phyloP scores from a whole-genome alignment of 2,113 vertebrate genomes.

The Sarotherodon lohbergeri region DNA sequence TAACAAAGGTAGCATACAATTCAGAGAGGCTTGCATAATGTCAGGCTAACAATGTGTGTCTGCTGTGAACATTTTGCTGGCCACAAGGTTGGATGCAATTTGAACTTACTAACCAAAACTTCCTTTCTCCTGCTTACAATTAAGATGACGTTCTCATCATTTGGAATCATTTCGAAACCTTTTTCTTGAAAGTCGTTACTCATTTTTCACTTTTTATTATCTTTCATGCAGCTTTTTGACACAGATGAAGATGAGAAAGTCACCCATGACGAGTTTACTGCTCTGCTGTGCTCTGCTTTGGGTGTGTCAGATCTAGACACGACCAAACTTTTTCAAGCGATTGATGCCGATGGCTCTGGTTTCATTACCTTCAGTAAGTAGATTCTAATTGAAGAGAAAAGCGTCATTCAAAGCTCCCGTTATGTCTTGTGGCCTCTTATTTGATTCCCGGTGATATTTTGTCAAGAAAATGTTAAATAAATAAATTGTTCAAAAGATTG shows the following conservation, averaged over 20 bases:
- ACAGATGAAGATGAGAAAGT: conserved; percentile 86
- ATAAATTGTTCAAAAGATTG: background rate
- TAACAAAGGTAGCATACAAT: conserved; percentile 27
- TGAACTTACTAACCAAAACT: background rate
- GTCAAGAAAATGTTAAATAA: background rate
- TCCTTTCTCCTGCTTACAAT: background rate
- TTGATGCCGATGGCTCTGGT: conserved; percentile 79
- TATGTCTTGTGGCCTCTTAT: background rate
- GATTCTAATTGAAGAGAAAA: background rate
- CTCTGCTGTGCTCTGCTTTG: conserved; percentile 84
- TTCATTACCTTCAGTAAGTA: conserved; percentile 88
- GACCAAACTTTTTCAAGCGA: conserved; percentile 85
- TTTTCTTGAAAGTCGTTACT: background rate
- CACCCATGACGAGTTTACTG: conserved; percentile 82
- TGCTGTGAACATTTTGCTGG: conserved; percentile 11
- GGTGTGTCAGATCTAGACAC: conserved; percentile 85
- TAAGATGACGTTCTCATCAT: background rate
- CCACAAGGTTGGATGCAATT: conserved; percentile 9
- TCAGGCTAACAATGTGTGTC: conserved; percentile 48
- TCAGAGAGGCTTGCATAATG: conserved; percentile 24
- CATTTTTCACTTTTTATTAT: background rate
- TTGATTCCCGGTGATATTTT: background rate
- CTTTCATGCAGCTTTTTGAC: conserved; percentile 84
- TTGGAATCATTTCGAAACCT: background rate
- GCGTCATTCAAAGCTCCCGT: background rate